Evolutionary conservation across 2,888 invertebrate species (phyloP).

Genomic region (Drosophila bunnanda): DNA sequence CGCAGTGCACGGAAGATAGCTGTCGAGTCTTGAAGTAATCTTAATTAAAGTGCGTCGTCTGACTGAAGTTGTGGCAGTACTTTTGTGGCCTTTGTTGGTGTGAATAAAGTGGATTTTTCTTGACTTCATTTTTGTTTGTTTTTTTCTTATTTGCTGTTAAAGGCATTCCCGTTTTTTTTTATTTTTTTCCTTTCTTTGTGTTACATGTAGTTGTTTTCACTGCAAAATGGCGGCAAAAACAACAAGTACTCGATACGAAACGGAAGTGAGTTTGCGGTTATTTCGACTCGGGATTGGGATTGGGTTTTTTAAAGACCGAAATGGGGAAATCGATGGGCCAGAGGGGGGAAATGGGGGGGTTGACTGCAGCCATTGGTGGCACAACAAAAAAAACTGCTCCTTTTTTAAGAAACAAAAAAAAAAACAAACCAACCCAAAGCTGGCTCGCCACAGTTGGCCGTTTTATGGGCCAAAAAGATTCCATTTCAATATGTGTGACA

Average conservation of each 20-base stretch:
- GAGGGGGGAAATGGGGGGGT: conserved; percentile 33
- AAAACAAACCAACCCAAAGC: conserved; percentile 11
- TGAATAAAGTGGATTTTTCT: conserved; percentile 19
- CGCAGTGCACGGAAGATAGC: conserved; percentile 12
- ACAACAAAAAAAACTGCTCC: background rate
- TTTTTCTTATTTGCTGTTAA: conserved; percentile 17
- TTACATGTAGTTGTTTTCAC: conserved; percentile 3
- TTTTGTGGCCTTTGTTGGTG: conserved; percentile 20
- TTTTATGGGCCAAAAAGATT: conserved; percentile 81
- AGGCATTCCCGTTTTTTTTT: conserved; percentile 14
- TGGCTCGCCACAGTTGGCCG: conserved; percentile 69
- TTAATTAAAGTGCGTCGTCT: conserved; percentile 64
- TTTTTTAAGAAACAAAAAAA: conserved; percentile 1
- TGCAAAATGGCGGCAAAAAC: conserved; percentile 66
- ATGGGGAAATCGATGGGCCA: conserved; percentile 3
- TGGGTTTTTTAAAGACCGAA: conserved; percentile 41
- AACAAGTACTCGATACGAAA: conserved; percentile 60
- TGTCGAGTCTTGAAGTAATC: conserved; percentile 44
- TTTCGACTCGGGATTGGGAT: conserved; percentile 36
- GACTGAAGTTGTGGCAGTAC: conserved; percentile 6
- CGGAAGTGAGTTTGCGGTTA: conserved; percentile 80
- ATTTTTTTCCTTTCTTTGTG: conserved; percentile 11
- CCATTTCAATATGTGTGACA: conserved; percentile 73
- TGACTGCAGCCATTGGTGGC: conserved; percentile 39
- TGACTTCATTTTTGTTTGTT: conserved; percentile 20